phyloP scores from a whole-genome alignment of 2,888 invertebrate genomes.

The Candidula unifasciata region DNA sequence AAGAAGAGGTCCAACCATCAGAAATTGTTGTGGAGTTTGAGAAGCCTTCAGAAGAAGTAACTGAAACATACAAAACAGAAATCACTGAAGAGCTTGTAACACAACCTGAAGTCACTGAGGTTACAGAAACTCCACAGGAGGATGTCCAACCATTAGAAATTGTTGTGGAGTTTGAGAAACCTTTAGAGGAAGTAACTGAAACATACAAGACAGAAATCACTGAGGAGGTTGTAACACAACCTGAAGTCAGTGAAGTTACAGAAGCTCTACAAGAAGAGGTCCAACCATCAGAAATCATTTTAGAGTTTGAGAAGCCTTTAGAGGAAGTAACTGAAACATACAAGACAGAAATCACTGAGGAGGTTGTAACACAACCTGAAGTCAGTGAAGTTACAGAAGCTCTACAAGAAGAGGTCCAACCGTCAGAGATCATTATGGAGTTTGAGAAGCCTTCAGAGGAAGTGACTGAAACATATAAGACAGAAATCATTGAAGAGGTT shows the following conservation, averaged over 20 bases:
- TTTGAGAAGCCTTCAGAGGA: slow-evolving; percentile 50
- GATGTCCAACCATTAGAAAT: slow-evolving; percentile 54
- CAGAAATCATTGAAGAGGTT: slow-evolving; percentile 44
- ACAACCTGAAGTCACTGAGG: slow-evolving; percentile 53
- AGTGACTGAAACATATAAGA: slow-evolving; percentile 51
- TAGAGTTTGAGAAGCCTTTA: slow-evolving; percentile 50
- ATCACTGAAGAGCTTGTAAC: slow-evolving; percentile 52
- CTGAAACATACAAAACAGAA: slow-evolving; percentile 53
- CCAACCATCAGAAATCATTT: slow-evolving; percentile 51
- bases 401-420: slow-evolving; percentile 48
- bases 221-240: slow-evolving; percentile 53
- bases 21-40: slow-evolving; percentile 49
- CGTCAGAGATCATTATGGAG: slow-evolving; percentile 56
- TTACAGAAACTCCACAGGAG: slow-evolving; percentile 51
- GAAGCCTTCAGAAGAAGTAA: slow-evolving; percentile 49
- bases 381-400: slow-evolving; percentile 52
- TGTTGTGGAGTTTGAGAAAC: slow-evolving; percentile 47
- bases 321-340: slow-evolving; percentile 51
- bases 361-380: slow-evolving; percentile 54
- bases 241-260: slow-evolving; percentile 51
- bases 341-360: slow-evolving; percentile 57
- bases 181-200: slow-evolving; percentile 46
- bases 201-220: slow-evolving; percentile 49
- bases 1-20: slow-evolving; percentile 51
- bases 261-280: slow-evolving; percentile 52